Conservation (phyloP, 2,797 vertebrate species). For the Anableps anableps region DNA sequence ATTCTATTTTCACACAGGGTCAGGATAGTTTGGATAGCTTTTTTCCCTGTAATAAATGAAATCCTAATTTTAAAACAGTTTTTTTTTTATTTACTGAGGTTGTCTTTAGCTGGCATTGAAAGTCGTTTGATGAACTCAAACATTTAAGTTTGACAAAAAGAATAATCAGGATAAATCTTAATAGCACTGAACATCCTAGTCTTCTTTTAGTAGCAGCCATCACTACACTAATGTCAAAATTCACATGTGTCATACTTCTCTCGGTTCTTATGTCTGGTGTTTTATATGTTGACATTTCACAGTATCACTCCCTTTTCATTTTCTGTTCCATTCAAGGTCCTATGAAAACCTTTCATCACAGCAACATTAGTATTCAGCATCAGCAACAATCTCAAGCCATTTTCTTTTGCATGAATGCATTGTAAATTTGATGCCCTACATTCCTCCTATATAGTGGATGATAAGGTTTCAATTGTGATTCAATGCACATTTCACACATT, state of each 20-base stretch:
- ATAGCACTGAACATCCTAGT: neutral
- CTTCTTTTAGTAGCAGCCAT: neutral
- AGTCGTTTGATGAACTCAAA: neutral
- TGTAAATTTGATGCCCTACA: slow-evolving; percentile 1
- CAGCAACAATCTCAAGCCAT: neutral
- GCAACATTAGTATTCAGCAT: slow-evolving; percentile 3
- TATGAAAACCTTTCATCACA: slow-evolving; percentile 15
- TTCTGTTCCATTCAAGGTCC: slow-evolving; percentile 2
- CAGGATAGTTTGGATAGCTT: no score
- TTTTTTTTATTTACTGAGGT: neutral
- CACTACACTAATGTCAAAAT: slow-evolving; percentile 2
- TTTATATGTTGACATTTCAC: slow-evolving; percentile 15
- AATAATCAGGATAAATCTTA: neutral
- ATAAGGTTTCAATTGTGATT: slow-evolving; percentile 1
- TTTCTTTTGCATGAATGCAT: neutral
- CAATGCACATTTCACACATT: neutral
- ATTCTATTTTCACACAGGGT: neutral
- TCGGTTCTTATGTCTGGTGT: slow-evolving; percentile 3
- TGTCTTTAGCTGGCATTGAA: neutral
- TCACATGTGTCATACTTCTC: slow-evolving; percentile 8
- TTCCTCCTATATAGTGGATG: neutral
- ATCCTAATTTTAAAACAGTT: neutral
- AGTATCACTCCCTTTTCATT: neutral
- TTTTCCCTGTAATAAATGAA: neutral
- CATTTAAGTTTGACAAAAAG: neutral